Evolutionary conservation across 2,888 invertebrate species (phyloP), one percentile per base, ranked within the genome.

Genomic region (Heliconius ethilla): DNA sequence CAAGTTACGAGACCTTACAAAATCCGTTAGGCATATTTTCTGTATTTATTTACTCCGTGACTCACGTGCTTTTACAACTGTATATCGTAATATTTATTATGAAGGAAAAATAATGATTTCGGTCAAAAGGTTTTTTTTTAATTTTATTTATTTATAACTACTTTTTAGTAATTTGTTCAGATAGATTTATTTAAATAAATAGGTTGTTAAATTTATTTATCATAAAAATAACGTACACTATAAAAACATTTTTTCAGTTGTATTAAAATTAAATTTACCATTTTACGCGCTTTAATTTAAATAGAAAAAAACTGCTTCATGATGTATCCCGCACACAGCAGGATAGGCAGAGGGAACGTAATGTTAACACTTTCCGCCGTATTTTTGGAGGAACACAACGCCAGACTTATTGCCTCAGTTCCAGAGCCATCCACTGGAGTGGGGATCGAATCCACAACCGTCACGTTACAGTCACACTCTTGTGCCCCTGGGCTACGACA

Each of bases 21-120:
- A 74, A 29, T 74, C 65, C 74, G 74, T 74, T 74, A 74, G 65
- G 65, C 63, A 65, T 74, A 65, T 74, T 63, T 74, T 74, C 45
- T 40, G 74, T 74, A 65, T 74, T 29, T 74, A 45, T 74, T 74
- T 74, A 65, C 27, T 65, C 37, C 29, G 45, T 74, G 74, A 74
- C 45, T 74, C 37, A 65, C 29, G 29, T 11, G 15, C 40, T 63
- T 40, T 29, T 45, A 22, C 40, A 74, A 74, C 74, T 63, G 74
- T 74, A 65, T 65, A 74, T 65, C 33, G 15, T 33, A 33, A 72
- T 59, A 72, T 72, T 72, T 72, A 72, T 59, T 59, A 72, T 37
- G 15, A 59, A 72, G 55, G 70, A 69, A 69, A 69, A 45, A 9
- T 69, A 25, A 69, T 69, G 15, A 45, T 18, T 69, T 25, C 10